A percentile compares a stretch with the other conserved stretches of the same genome.
Conservation (phyloP, 2,888 invertebrate species). For the Athetis lepigone region DNA sequence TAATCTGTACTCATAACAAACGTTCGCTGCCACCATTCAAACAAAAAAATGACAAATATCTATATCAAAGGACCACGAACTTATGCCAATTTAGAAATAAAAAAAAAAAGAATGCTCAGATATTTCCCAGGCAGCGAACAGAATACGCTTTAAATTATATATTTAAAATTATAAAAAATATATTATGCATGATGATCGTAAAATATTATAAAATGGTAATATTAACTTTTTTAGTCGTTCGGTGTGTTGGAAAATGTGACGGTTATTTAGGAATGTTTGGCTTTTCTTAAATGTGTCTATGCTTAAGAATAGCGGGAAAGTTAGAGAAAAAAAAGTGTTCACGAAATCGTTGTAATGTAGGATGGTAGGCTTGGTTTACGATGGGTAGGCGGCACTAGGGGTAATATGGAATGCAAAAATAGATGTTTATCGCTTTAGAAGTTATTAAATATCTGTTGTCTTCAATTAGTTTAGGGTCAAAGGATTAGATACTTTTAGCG, state of each 20-base stretch:
- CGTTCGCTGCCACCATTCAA: conserved; percentile 62
- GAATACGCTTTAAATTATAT: conserved; percentile 82
- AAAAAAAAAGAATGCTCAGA: conserved; percentile 66
- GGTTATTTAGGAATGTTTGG: conserved; percentile 58
- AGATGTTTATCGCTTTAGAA: conserved; percentile 55
- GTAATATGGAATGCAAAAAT: conserved; percentile 13
- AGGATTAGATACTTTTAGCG: neutral
- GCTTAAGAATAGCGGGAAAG: conserved; percentile 81
- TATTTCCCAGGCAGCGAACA: conserved; percentile 80
- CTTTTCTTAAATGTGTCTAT: conserved; percentile 68
- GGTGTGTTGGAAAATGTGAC: conserved; percentile 75
- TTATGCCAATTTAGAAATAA: conserved; percentile 63
- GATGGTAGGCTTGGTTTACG: conserved; percentile 61
- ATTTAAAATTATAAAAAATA: conserved; percentile 67
- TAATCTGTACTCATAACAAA: conserved; percentile 62
- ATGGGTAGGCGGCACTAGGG: conserved; percentile 57
- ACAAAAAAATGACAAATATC: conserved; percentile 51
- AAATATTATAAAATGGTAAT: conserved; percentile 51
- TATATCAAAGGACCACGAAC: conserved; percentile 63
- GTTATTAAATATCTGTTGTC: conserved; percentile 36
- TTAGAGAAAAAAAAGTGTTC: conserved; percentile 79
- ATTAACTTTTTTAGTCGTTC: conserved; percentile 71
- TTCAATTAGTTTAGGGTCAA: neutral
- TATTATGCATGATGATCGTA: conserved; percentile 61
- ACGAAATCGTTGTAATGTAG: conserved; percentile 67